phyloP scores from a whole-genome alignment of 2,797 vertebrate genomes.

The Percopsis omiscomaycus region DNA sequence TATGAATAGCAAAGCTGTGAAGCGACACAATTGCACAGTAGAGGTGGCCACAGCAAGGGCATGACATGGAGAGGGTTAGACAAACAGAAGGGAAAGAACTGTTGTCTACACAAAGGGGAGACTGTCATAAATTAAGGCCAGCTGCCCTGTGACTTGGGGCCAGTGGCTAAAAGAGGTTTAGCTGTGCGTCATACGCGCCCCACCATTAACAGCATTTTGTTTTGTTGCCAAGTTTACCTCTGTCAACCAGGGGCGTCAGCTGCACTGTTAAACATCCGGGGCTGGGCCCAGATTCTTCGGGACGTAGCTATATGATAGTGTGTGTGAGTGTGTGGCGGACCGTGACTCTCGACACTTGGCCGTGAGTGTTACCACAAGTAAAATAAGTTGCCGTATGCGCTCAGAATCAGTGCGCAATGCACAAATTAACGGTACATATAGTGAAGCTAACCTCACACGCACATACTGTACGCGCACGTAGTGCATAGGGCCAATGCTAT shows the following conservation, averaged over 20 bases:
- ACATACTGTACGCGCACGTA: too few species aligned
- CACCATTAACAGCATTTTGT: slow-evolving; percentile 59
- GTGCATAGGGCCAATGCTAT: too few species aligned
- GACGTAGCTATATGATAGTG: too few species aligned
- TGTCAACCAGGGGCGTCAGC: slow-evolving; percentile 30
- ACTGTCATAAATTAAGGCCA: slow-evolving; percentile 18
- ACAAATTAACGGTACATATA: too few species aligned
- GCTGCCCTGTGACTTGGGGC: slow-evolving; percentile 33
- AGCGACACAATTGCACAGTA: slow-evolving; percentile 6
- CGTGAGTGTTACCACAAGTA: too few species aligned
- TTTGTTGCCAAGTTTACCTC: slow-evolving; percentile 54
- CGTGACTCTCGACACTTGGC: too few species aligned
- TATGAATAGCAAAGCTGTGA: slow-evolving; percentile 3
- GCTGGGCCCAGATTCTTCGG: too few species aligned
- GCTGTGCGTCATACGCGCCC: slow-evolving; percentile 29
- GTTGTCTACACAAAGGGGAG: slow-evolving; percentile 1
- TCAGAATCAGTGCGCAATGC: too few species aligned
- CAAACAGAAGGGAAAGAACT: not conserved
- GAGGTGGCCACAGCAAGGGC: not conserved
- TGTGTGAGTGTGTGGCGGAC: too few species aligned
- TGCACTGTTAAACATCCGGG: too few species aligned
- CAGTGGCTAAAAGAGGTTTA: slow-evolving; percentile 12
- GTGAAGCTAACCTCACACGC: too few species aligned
- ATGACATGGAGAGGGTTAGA: slow-evolving; percentile 4
- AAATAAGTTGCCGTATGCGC: too few species aligned